Base-by-base conservation (phyloP, 2,113 vertebrate genomes). In the Odontesthes bonariensis region DNA sequence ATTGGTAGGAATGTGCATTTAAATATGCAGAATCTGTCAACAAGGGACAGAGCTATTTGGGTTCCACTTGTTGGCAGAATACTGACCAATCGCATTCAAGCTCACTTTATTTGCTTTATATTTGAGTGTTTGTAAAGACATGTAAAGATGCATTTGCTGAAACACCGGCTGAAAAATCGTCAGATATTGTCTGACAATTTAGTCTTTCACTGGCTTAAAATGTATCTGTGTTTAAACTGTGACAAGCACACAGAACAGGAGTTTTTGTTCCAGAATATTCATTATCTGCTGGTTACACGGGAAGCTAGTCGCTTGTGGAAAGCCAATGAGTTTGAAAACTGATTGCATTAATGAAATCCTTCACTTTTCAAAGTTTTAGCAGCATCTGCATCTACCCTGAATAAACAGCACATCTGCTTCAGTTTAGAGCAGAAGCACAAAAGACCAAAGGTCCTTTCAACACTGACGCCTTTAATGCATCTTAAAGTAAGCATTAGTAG, bases 401-500 rank as follows among this genome's bases (percentile, higher is more conserved):
- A 64, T 27, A 7, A 14, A 14, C 57, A 47, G 42, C 71, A 62
- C 65, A 71, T 3, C 7, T n/a, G 46, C 46, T 49, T 49, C 20
- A 17, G 32, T 46, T 64, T 16, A 59, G 12, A n/a, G 10, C 19
- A 79, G 27, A 64, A 82, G 66, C 69, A 78, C 73, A 81, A 52
- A 65, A 27, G 38, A 47, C 38, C 31, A 31, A n/a, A 71, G 35
- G 8, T 70, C 44, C 9, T 38, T 62, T 20, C 44, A 23, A 20
- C 19, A 31, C 40, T 38, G 52, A 63, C 31, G 33, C 8, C 27
- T 76, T 55, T 60, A 46, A 68, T 35, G 38, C 49, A 52, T 6
- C 27, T 56, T 14, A 56, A 32, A 31, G 14, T 31, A 6, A 32
- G 23, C 20, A 3, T 27, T 12, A 54, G 0, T 6, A 31, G 13